Percentiles rank a stretch among this genome's conserved stretches.
These are phyloP conservation scores for Fistularia tabacaria DNA, from an alignment of 2,797 vertebrate species.

Conservation along the genomic window DNA sequence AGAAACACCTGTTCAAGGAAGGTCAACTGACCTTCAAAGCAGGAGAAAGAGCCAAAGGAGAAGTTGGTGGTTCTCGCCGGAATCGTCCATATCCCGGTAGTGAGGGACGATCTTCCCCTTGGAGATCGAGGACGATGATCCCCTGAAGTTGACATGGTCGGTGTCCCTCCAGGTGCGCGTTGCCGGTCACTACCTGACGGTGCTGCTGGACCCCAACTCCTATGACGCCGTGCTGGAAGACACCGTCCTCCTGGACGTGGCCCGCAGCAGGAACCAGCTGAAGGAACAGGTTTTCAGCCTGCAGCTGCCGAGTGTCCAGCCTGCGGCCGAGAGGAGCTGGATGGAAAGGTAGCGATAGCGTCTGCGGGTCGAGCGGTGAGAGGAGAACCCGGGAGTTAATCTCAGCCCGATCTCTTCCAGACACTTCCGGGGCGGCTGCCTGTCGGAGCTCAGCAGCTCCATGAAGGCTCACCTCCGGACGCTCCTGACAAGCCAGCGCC, in stretches of 20 bases:
- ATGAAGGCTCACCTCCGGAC: constrained; percentile 73
- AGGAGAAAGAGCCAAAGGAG: no score
- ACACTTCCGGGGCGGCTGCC: constrained; percentile 72
- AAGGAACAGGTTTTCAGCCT: constrained; percentile 79
- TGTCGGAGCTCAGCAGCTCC: constrained; percentile 67
- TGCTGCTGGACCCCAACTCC: constrained; percentile 84
- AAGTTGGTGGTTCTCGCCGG: no score
- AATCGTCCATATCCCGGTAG: no score
- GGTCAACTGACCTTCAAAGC: no score
- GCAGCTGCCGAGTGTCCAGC: constrained; percentile 61
- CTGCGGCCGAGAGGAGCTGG: constrained; percentile 68
- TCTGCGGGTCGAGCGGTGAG: neutral
- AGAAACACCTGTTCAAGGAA: no score
- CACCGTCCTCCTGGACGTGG: constrained; percentile 69
- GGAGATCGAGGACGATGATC: no score
- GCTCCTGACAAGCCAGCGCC: constrained; percentile 62
- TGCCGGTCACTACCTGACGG: constrained; percentile 80
- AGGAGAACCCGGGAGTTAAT: neutral
- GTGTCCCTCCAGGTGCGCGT: constrained; percentile 73
- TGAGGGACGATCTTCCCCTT: no score
- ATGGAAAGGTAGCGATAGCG: constrained; percentile 67
- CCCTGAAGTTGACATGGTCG: no score
- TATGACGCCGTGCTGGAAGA: constrained; percentile 80
- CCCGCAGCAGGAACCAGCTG: constrained; percentile 61
- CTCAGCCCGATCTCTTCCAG: constrained; percentile 51